Percentiles rank a stretch among this genome's conserved stretches.
These are phyloP conservation scores for Drosophila persimilis DNA, from an alignment of 1,140 invertebrate genomes.

Conservation along the genomic window DNA sequence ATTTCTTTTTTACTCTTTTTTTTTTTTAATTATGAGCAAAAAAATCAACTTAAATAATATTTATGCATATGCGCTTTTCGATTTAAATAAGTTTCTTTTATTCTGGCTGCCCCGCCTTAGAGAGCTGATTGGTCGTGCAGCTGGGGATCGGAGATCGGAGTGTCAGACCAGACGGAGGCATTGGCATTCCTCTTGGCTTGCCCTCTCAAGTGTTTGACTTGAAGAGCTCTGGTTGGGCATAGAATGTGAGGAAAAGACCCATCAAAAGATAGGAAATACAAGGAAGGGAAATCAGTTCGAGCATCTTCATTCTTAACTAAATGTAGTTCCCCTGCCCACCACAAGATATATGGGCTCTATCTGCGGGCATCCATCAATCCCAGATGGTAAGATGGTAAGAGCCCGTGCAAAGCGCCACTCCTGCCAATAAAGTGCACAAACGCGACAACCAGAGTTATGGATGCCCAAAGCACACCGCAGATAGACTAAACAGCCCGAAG, in stretches of 20 bases:
- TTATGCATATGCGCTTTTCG: constrained; percentile 74
- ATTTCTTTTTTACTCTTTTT: constrained; percentile 6
- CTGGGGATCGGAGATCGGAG: background rate
- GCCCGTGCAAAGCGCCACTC: constrained; percentile 46
- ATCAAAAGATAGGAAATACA: too few relatives aligned
- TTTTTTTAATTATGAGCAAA: constrained; percentile 74
- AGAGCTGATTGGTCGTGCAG: constrained; percentile 32
- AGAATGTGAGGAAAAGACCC: too few relatives aligned
- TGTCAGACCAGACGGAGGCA: background rate
- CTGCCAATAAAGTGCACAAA: constrained; percentile 36
- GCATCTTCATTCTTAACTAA: constrained; percentile 4
- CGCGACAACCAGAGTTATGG: constrained; percentile 52
- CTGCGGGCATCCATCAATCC: background rate
- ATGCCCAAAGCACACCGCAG: constrained; percentile 24
- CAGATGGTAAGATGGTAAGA: background rate
- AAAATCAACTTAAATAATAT: constrained; percentile 77
- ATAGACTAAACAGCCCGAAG: constrained; percentile 52
- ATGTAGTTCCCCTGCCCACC: background rate
- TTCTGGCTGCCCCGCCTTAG: constrained; percentile 33
- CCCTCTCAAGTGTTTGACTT: too few relatives aligned
- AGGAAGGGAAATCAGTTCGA: too few relatives aligned
- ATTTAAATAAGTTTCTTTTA: constrained; percentile 73
- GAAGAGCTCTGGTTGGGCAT: too few relatives aligned
- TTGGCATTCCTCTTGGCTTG: background rate
- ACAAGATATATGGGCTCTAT: constrained; percentile 15